These are phyloP conservation scores for Stenopsyche tienmushanensis DNA, from an alignment of 1,140 invertebrate species.

Conservation along the genomic window DNA sequence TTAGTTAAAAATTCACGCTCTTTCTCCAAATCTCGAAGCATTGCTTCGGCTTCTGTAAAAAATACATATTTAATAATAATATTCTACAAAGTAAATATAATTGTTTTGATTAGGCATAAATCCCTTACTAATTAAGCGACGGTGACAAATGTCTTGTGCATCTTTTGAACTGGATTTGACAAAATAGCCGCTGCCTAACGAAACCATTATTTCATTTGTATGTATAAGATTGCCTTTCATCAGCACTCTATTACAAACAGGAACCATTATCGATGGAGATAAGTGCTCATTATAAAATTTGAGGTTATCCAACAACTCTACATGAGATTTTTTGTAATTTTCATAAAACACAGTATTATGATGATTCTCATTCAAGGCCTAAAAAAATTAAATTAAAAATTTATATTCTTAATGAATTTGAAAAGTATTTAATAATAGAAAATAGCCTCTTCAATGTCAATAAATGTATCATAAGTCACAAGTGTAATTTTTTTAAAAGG, in stretches of 20 bases:
- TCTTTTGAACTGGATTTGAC: slow-evolving; percentile 67
- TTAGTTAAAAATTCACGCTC: slow-evolving; percentile 56
- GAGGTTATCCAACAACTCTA: slow-evolving; percentile 46
- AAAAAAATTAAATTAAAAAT: slow-evolving; percentile 31
- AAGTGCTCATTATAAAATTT: slow-evolving; percentile 48
- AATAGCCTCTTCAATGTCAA: too few species aligned
- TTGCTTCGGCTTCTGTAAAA: slow-evolving; percentile 56
- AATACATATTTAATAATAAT: slow-evolving; percentile 20
- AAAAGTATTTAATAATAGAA: too few species aligned
- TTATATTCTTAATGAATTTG: too few species aligned
- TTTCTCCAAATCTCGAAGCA: slow-evolving; percentile 53
- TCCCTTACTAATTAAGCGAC: slow-evolving; percentile 62
- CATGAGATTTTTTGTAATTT: slow-evolving; percentile 45
- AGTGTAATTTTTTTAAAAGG: too few species aligned
- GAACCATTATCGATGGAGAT: slow-evolving; percentile 59
- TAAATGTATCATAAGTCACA: too few species aligned
- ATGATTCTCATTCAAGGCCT: slow-evolving; percentile 49
- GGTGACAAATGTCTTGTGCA: slow-evolving; percentile 60
- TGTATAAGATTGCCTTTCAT: slow-evolving; percentile 70
- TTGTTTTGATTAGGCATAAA: neutral
- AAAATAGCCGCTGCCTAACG: slow-evolving; percentile 74
- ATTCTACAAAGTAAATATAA: slow-evolving; percentile 17
- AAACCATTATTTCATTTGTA: slow-evolving; percentile 73
- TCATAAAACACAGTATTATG: slow-evolving; percentile 48
- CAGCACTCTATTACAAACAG: slow-evolving; percentile 66